A percentile compares a stretch with the other conserved stretches of the same genome.
Evolutionary conservation across 2,797 vertebrate genomes (phyloP).

Genomic region (Emys orbicularis): DNA sequence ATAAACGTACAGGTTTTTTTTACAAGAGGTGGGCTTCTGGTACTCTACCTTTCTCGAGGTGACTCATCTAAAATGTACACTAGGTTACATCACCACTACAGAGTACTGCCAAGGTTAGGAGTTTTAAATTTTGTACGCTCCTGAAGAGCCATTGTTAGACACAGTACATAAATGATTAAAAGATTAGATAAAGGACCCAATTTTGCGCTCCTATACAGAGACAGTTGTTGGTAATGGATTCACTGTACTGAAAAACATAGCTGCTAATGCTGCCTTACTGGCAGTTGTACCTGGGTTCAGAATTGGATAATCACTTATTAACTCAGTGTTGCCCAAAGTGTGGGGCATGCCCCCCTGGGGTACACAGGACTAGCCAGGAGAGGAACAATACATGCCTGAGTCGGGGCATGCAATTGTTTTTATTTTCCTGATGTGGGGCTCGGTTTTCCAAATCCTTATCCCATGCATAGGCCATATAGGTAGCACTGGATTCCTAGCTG

Average conservation of each 20-base stretch:
- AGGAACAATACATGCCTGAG: neutral
- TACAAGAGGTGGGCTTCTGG: neutral
- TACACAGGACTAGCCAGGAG: neutral
- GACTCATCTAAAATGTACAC: neutral
- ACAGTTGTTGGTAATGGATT: neutral
- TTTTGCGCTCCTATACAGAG: neutral
- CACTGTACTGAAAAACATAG: neutral
- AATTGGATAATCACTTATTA: neutral
- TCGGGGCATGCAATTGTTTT: neutral
- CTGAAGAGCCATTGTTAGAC: neutral
- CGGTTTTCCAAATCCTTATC: neutral
- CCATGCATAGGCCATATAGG: neutral
- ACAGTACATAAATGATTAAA: neutral
- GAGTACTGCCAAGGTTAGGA: neutral
- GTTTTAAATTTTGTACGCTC: neutral
- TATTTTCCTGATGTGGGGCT: neutral
- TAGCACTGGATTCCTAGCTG: neutral
- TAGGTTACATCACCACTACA: neutral
- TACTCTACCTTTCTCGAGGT: neutral
- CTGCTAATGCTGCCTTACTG: neutral
- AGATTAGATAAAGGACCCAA: neutral
- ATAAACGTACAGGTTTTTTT: neutral
- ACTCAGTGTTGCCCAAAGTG: accelerated
- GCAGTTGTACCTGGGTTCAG: accelerated
- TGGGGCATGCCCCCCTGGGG: accelerated